These are phyloP conservation scores for Mastomys natalensis DNA, from an alignment of 2,113 vertebrate species.

Conservation along the genomic window DNA sequence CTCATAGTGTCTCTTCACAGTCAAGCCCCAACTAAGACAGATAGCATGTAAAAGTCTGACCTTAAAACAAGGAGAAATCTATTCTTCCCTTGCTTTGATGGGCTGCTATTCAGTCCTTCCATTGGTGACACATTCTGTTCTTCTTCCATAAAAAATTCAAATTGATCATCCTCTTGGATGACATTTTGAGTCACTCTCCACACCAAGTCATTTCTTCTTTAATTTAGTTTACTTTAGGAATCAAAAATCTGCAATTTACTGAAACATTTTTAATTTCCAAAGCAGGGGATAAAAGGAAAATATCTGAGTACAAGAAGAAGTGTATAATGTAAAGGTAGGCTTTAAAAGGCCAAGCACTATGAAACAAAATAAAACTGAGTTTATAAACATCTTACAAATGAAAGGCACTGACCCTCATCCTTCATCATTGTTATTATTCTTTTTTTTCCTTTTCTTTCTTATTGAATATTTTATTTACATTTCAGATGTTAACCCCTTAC, in stretches of 20 bases:
- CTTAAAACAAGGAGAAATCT: constrained; percentile 21
- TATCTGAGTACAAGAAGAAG: background rate
- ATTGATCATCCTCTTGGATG: background rate
- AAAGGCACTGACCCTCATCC: background rate
- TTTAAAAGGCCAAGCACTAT: constrained; percentile 2
- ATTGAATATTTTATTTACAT: no score
- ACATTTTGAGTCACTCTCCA: background rate
- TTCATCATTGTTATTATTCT: background rate
- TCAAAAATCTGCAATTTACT: background rate
- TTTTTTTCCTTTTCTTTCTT: background rate
- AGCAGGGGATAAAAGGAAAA: background rate
- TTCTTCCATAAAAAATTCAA: constrained; percentile 12
- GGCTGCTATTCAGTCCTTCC: background rate
- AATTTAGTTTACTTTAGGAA: background rate
- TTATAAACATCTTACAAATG: background rate
- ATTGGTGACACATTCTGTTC: background rate
- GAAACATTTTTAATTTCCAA: background rate
- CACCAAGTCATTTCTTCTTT: background rate
- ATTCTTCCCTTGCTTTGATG: background rate
- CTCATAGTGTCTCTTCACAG: background rate
- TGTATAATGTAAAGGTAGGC: background rate
- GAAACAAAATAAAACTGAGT: constrained; percentile 3
- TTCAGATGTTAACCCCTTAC: no score
- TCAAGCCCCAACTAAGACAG: background rate
- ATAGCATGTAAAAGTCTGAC: background rate